These are phyloP conservation scores for Campoplex capitator DNA, from an alignment of 2,888 invertebrate genomes.

Conservation along the genomic window DNA sequence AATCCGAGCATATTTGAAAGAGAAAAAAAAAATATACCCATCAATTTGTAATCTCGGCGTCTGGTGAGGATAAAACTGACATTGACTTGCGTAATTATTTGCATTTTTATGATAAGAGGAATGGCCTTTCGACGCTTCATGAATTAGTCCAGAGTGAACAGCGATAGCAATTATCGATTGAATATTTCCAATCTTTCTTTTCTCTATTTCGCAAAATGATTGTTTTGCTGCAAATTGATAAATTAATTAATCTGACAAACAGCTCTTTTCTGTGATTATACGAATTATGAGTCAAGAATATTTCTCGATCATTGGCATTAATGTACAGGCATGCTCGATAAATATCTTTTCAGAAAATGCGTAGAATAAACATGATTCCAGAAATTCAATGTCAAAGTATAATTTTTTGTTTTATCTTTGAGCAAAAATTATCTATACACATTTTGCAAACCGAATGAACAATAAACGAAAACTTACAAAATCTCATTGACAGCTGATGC, in stretches of 20 bases:
- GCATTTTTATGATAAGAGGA: slow-evolving; percentile 65
- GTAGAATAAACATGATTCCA: background rate
- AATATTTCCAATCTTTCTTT: background rate
- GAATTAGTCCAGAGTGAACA: slow-evolving; percentile 23
- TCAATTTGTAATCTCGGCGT: slow-evolving; percentile 18
- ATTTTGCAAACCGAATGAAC: too few relatives aligned
- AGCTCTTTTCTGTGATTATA: background rate
- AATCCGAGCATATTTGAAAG: background rate
- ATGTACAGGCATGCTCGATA: background rate
- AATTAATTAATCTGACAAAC: slow-evolving; percentile 16
- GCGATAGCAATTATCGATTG: background rate
- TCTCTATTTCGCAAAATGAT: background rate
- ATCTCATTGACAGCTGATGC: too few relatives aligned
- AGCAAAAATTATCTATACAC: too few relatives aligned
- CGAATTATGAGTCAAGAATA: background rate
- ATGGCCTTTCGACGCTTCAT: slow-evolving; percentile 58
- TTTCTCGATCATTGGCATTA: background rate
- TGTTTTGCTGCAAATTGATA: background rate
- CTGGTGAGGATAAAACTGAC: background rate
- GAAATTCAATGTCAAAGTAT: background rate
- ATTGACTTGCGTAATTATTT: slow-evolving; percentile 26
- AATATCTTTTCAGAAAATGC: background rate
- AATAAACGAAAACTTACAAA: too few relatives aligned
- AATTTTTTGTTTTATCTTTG: background rate
- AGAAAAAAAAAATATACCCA: slow-evolving; percentile 3